These are phyloP conservation scores for Tridacna gigas DNA, from an alignment of 2,888 invertebrate species.

Conservation along the genomic window DNA sequence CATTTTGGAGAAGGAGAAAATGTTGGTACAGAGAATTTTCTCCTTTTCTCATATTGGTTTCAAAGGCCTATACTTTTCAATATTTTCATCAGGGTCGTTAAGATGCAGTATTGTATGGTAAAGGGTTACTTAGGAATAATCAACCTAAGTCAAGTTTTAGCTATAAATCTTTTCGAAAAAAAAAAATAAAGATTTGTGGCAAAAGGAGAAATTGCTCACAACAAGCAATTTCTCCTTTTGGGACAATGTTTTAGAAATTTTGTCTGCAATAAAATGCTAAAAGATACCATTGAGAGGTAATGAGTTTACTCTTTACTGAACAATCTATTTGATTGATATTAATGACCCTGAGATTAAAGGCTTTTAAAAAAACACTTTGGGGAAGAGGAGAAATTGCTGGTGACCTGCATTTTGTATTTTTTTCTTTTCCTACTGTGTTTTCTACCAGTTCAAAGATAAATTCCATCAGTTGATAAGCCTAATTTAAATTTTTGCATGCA, in stretches of 20 bases:
- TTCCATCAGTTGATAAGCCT: no score
- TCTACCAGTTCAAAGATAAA: background rate
- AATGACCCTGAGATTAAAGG: background rate
- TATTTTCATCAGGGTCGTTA: background rate
- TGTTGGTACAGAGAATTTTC: background rate
- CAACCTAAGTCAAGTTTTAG: no score
- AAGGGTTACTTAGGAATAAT: background rate
- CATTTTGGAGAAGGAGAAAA: no score
- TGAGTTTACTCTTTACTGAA: background rate
- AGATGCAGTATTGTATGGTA: background rate
- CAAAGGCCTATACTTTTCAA: no score
- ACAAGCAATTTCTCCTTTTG: background rate
- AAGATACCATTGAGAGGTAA: background rate
- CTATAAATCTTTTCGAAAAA: no score
- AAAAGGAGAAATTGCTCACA: background rate
- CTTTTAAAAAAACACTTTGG: background rate
- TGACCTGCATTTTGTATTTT: background rate
- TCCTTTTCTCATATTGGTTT: background rate
- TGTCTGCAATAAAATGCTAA: background rate
- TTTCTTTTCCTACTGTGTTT: background rate
- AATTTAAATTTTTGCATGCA: no score
- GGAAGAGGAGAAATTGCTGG: background rate
- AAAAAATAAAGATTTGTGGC: no score
- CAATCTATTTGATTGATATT: background rate
- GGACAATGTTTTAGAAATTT: background rate